phyloP scores from a whole-genome alignment of 2,888 invertebrate species.

The Drosophila tanythrix region DNA sequence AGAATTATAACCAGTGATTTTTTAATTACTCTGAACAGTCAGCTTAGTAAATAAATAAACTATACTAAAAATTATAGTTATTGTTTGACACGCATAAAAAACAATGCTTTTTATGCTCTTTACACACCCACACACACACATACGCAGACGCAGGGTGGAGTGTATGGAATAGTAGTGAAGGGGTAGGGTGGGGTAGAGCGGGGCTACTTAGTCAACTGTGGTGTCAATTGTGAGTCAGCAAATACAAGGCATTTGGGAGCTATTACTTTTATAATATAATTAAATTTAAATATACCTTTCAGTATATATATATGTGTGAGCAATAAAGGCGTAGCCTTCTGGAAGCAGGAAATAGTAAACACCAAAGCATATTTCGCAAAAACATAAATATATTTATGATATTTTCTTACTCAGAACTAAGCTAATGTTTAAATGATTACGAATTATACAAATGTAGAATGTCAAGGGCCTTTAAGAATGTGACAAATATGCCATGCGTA shows the following conservation, averaged over 20 bases:
- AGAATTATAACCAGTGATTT: not conserved
- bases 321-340: no score
- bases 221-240: not conserved
- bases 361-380: not conserved
- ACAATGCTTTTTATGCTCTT: not conserved
- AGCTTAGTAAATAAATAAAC: not conserved
- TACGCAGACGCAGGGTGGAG: not conserved
- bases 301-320: not conserved
- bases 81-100: not conserved
- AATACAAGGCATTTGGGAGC: not conserved
- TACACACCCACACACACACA: not conserved
- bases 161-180: not conserved
- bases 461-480: not conserved
- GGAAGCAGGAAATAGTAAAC: not conserved
- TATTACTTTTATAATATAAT: not conserved
- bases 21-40: not conserved
- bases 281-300: not conserved
- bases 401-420: not conserved
- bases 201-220: not conserved
- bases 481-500: not conserved
- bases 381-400: not conserved
- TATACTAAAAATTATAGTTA: not conserved
- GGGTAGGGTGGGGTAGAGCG: not conserved
- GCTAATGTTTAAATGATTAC: not conserved
- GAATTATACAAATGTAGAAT: not conserved